phyloP scores from a whole-genome alignment of 2,113 vertebrate species.

The Eulacestoma nigropectus region DNA sequence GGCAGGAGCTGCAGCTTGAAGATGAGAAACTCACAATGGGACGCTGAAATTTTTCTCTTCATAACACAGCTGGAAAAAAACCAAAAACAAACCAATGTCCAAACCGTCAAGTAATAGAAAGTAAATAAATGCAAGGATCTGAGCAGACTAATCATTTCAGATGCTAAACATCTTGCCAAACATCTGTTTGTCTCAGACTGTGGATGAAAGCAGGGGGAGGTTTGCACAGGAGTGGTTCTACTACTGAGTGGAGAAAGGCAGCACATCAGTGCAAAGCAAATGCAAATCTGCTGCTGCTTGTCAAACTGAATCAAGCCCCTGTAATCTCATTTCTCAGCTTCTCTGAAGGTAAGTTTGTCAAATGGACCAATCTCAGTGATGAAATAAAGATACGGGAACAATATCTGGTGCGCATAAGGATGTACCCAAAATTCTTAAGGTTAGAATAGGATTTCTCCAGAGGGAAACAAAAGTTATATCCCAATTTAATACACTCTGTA shows the following conservation, averaged over 20 bases:
- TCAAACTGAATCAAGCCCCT: background rate
- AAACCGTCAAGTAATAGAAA: background rate
- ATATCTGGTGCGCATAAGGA: background rate
- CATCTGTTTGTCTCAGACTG: background rate
- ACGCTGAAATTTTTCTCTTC: conserved; percentile 39
- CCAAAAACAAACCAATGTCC: background rate
- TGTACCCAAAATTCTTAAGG: background rate
- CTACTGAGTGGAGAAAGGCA: background rate
- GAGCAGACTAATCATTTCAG: background rate
- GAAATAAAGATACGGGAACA: background rate
- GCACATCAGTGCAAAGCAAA: background rate
- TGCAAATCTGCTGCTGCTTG: background rate
- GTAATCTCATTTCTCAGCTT: background rate
- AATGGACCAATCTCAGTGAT: background rate
- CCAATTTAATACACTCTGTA: background rate
- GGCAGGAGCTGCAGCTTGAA: conserved; percentile 11
- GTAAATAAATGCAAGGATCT: background rate
- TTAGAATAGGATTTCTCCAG: background rate
- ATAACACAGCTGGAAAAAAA: background rate
- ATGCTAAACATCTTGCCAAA: background rate
- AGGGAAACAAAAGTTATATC: background rate
- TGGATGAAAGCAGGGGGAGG: background rate
- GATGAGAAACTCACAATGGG: conserved; percentile 26
- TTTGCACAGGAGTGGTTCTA: background rate
- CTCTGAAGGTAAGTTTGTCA: background rate